Evolutionary conservation across 2,888 invertebrate species (phyloP).

Genomic region (Cephus rjabovi): DNA sequence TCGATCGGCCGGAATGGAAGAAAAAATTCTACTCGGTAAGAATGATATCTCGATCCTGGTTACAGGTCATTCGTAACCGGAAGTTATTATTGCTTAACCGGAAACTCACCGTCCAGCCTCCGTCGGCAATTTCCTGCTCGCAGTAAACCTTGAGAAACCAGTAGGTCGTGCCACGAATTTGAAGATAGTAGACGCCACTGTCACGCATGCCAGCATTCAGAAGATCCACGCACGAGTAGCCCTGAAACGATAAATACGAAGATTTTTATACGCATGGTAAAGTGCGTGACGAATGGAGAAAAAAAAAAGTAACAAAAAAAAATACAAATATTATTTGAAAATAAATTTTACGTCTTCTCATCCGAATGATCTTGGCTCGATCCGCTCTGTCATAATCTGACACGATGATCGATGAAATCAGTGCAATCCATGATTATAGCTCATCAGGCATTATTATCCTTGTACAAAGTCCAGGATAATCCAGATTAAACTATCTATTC

Average conservation of each 20-base stretch:
- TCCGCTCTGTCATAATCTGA: background rate
- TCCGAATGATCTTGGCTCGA: background rate
- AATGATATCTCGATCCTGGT: background rate
- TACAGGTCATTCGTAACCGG: background rate
- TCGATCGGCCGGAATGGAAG: background rate
- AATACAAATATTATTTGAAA: too few relatives aligned
- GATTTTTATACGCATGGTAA: background rate
- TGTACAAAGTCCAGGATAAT: background rate
- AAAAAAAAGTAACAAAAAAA: background rate
- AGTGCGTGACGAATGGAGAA: background rate
- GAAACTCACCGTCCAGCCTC: constrained; percentile 90
- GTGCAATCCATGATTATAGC: background rate
- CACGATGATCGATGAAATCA: background rate
- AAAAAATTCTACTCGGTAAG: background rate
- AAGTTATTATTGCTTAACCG: background rate
- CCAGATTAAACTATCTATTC: background rate
- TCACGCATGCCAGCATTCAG: constrained; percentile 87
- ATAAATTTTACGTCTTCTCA: background rate
- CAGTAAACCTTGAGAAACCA: constrained; percentile 94
- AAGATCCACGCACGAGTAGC: constrained; percentile 89
- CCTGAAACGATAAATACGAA: constrained; percentile 70
- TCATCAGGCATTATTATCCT: background rate
- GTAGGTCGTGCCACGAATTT: constrained; percentile 91
- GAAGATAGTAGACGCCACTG: constrained; percentile 89
- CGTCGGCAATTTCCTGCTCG: constrained; percentile 89